These are phyloP conservation scores for Hycleus phaleratus DNA, from an alignment of 1,140 invertebrate species.

Conservation along the genomic window DNA sequence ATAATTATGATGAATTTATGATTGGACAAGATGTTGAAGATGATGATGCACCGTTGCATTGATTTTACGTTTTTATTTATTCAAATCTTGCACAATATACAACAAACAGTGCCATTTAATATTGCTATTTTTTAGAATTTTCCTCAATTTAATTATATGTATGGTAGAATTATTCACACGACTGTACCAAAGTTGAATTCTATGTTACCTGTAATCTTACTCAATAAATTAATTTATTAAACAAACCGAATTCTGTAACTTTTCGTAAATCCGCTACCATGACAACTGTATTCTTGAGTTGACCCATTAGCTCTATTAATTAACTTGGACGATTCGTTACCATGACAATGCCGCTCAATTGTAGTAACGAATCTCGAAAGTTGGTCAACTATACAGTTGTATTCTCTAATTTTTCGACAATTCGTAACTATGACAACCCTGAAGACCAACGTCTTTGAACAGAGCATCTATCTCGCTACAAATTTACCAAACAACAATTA, in stretches of 20 bases:
- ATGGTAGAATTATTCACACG: not conserved
- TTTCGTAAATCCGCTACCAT: too few relatives aligned
- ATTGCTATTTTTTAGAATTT: not conserved
- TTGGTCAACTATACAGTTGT: too few relatives aligned
- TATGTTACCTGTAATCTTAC: conserved; percentile 5
- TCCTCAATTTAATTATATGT: not conserved
- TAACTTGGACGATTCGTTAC: too few relatives aligned
- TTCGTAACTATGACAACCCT: too few relatives aligned
- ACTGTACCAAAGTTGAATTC: conserved; percentile 10
- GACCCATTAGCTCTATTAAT: too few relatives aligned
- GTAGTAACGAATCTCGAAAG: too few relatives aligned
- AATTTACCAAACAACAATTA: too few relatives aligned
- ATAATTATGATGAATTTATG: conserved; percentile 32
- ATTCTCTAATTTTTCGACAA: too few relatives aligned
- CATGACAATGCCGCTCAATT: too few relatives aligned
- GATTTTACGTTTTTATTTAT: not conserved
- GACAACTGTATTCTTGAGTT: not conserved
- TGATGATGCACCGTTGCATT: conserved; percentile 15
- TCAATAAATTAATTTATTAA: conserved; percentile 14
- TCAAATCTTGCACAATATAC: too few relatives aligned
- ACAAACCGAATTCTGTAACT: not conserved
- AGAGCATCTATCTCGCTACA: too few relatives aligned
- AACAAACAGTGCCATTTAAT: not conserved
- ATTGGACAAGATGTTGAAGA: conserved; percentile 27
- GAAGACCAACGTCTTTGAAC: too few relatives aligned